Base-by-base conservation (phyloP, 2,888 invertebrate species). In the Meiosimyza platycephala region DNA sequence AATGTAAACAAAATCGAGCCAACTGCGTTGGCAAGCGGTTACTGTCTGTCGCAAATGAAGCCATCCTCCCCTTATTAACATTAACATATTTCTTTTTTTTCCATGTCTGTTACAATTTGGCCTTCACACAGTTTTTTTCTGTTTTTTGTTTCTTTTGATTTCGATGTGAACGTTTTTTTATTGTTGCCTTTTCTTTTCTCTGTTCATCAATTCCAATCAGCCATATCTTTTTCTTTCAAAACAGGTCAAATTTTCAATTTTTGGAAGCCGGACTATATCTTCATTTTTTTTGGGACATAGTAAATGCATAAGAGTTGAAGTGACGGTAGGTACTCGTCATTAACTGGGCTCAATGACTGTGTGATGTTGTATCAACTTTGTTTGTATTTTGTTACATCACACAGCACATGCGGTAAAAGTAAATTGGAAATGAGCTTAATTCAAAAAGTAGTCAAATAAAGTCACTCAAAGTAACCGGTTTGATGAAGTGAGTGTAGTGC, bases 61-160 rank as follows among this genome's bases (percentile, higher is more conserved):
- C 22, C 55, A 55, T 55, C 55, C 54, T 54, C 28, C 40, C 40
- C 40, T 40, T 22, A 55, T 55, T 55, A 55, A 55, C 55, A 55
- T 55, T 18, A 15, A n/a, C 22, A 40, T 40, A 9, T 40, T 40
- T 9, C 9, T 4, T 40, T 40, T 40, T 40, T 40, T 4, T 28
- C 28, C 9, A 40, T 62, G n/a, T 62, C 62, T n/a, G 47, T 62
- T 62, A 40, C 47, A 40, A 28, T 62, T 62, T 28, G 62, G 62
- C 62, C 62, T 62, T 62, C 62, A 62, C 62, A 62, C 7, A 18
- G 62, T 62, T 62, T 62, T 33, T 62, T 62, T 40, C 7, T 4
- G 6, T 62, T 62, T 62, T 33, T 18, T 62, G n/a, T 62, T 62
- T 18, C 13, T 62, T 9, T 62, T 3, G 15, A n/a, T 1, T 28